phyloP scores from a whole-genome alignment of 2,797 vertebrate genomes.

The Falco naumanni region DNA sequence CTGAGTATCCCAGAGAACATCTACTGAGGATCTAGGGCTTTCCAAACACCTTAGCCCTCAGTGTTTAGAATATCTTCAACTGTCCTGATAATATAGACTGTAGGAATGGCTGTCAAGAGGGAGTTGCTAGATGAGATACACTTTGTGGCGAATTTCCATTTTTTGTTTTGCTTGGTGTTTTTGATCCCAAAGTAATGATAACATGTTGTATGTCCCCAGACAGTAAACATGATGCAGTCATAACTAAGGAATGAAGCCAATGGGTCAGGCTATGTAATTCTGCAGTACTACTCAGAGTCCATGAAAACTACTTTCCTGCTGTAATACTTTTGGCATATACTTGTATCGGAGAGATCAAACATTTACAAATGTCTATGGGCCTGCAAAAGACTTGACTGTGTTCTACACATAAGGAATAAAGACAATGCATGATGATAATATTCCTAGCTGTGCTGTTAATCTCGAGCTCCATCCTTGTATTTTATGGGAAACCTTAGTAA shows the following conservation, averaged over 20 bases:
- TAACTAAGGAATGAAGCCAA: background rate
- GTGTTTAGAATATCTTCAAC: background rate
- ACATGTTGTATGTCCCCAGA: background rate
- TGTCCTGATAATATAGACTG: background rate
- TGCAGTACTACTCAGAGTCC: background rate
- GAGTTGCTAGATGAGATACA: background rate
- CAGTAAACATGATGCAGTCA: background rate
- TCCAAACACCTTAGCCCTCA: background rate
- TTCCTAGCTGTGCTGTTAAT: background rate
- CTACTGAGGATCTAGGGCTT: background rate
- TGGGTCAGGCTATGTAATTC: background rate
- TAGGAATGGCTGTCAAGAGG: background rate
- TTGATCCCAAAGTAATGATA: background rate
- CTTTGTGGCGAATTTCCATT: background rate
- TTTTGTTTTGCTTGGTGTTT: background rate
- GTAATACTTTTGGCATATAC: background rate
- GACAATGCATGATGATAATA: accelerated
- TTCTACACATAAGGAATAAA: background rate
- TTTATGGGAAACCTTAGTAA: background rate
- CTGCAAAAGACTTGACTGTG: background rate
- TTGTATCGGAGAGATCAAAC: background rate
- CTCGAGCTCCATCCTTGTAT: background rate
- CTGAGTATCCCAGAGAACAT: background rate
- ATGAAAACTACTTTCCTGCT: background rate
- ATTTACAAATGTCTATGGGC: background rate